Evolutionary conservation across 2,113 vertebrate genomes (phyloP).

Genomic region (Eulemur macaco): DNA sequence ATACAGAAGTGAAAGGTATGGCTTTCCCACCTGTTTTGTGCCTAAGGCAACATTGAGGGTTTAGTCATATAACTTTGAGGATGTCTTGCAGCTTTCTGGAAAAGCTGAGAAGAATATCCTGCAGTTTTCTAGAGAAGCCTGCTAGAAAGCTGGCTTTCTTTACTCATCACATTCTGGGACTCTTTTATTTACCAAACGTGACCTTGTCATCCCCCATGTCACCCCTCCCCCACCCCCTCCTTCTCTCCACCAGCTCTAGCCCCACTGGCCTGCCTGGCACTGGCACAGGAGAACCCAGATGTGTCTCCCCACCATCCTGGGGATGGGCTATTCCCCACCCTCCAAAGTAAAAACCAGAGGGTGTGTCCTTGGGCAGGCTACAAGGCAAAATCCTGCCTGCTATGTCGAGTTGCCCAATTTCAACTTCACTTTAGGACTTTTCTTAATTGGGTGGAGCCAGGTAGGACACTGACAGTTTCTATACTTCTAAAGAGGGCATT

Average conservation of each 20-base stretch:
- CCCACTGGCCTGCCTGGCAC: background rate
- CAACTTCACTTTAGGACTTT: background rate
- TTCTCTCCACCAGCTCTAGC: background rate
- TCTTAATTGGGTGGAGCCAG: background rate
- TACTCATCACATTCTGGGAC: background rate
- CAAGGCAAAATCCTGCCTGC: background rate
- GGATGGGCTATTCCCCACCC: background rate
- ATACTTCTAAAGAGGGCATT: background rate
- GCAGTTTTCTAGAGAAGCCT: background rate
- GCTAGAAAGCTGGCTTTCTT: background rate
- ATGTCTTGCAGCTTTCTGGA: background rate
- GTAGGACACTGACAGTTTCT: background rate
- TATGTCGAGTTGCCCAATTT: background rate
- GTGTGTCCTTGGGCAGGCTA: background rate
- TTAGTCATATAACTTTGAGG: background rate
- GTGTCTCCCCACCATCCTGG: background rate
- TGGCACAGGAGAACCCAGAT: background rate
- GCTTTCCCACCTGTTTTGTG: too few relatives aligned
- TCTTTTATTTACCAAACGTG: background rate
- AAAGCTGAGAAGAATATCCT: background rate
- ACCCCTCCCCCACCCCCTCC: rapidly evolving
- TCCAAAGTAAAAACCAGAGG: background rate
- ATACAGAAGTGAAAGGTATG: background rate
- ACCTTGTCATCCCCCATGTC: rapidly evolving
- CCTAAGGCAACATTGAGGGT: background rate